phyloP scores from a whole-genome alignment of 1,140 invertebrate genomes.

The Nomia melanderi region DNA sequence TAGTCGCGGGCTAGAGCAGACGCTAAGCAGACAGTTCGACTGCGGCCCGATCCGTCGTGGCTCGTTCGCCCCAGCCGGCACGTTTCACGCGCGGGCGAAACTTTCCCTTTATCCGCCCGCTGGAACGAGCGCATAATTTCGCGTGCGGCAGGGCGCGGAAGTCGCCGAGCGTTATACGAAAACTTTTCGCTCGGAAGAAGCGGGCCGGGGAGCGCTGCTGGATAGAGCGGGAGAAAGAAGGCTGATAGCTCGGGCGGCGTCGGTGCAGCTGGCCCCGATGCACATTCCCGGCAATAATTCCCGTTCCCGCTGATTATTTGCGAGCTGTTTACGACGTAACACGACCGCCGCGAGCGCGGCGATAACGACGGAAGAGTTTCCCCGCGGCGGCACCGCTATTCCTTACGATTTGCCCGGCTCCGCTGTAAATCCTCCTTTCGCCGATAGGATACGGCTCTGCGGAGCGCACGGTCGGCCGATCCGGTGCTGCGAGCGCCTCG shows the following conservation, averaged over 20 bases:
- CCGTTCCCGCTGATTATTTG: slow-evolving; percentile 63
- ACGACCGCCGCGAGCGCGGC: slow-evolving; percentile 26
- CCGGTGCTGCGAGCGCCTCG: background rate
- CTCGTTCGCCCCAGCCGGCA: slow-evolving; percentile 11
- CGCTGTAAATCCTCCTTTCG: slow-evolving; percentile 60
- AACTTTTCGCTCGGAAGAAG: slow-evolving; percentile 46
- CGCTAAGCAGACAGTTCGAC: background rate
- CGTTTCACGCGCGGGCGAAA: slow-evolving; percentile 26
- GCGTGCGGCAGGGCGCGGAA: slow-evolving; percentile 14
- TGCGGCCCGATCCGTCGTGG: background rate
- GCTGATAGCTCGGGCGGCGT: background rate
- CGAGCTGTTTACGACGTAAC: slow-evolving; percentile 62
- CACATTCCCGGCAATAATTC: slow-evolving; percentile 56
- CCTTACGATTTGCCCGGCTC: slow-evolving; percentile 49
- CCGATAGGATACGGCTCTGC: slow-evolving; percentile 46
- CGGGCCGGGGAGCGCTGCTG: background rate
- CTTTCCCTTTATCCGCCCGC: slow-evolving; percentile 48
- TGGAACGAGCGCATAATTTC: slow-evolving; percentile 56
- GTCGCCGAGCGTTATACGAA: slow-evolving; percentile 56
- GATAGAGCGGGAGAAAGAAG: background rate
- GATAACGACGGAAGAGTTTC: slow-evolving; percentile 61
- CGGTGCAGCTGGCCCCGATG: slow-evolving; percentile 40
- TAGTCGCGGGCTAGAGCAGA: background rate
- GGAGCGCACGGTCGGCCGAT: slow-evolving; percentile 5
- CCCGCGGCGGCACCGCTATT: slow-evolving; percentile 16